Base-by-base conservation (phyloP, 2,797 vertebrate genomes). In the Sus cebifrons region DNA sequence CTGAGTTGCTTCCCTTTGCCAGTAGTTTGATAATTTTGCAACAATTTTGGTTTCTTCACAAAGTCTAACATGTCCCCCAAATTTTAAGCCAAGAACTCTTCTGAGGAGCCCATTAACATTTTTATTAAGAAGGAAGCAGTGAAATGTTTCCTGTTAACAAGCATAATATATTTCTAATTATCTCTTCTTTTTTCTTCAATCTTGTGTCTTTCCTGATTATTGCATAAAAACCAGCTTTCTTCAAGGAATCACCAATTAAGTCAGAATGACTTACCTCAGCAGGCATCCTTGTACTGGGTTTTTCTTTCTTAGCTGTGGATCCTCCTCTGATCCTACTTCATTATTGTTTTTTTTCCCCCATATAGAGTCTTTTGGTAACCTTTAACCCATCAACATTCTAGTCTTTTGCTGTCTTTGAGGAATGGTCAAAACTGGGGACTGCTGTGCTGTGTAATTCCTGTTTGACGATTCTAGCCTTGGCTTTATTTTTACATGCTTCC, bases 401-500 rank as follows among this genome's bases (percentile, higher is more conserved):
- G 11, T 20, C 3, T 13, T 67, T 84, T 73, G 6, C 36, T 84
- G 25, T 95, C 23, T 68, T 93, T 95, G 54, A 90, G 1, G 0
- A 94, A 3, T 29, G 90, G 7, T 65, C 36, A 74, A 10, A 96
- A 79, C 56, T 60, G 74, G n/a, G 67, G 8, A 54, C 70, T 77
- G 10, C 65, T 0, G 0, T 32, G 11, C 40, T 56, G 20, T 86
- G 6, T 94, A 90, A 87, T 82, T 96, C 29, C 60, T 18, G 56
- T 93, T 91, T 86, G 16, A 58, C 23, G 82, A 94, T 84, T 92
- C 8, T 2, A 68, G 36, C 0, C 88, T 90, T 92, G 15, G 2
- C 2, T 97, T 98, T 88, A 1, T 18, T 97, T 92, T 62, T 17
- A 89, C 96, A 95, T 81, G 74, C 49, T 89, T 71, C 10, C 23